Conservation (phyloP, 2,113 vertebrate species). For the Nerophis lumbriciformis region DNA sequence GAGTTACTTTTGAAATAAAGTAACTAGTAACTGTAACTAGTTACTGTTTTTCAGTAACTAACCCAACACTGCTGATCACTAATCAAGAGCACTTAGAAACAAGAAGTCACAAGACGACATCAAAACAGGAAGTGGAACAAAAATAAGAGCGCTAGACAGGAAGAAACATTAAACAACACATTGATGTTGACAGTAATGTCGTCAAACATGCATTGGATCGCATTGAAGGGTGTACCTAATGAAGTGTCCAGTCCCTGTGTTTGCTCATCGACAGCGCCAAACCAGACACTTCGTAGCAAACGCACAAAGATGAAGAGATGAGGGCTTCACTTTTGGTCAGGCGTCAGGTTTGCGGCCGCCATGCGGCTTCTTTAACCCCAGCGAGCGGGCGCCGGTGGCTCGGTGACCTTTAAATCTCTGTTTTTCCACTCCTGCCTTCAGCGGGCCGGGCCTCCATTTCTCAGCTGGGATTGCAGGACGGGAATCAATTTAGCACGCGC, state of each 20-base stretch:
- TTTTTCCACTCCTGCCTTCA: constrained; percentile 39
- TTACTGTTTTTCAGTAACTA: no score
- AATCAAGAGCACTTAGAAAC: no score
- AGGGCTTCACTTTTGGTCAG: constrained; percentile 40
- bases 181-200: no score
- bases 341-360: constrained; percentile 41
- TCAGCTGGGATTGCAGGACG: constrained; percentile 32
- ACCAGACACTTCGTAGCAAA: background rate
- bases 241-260: background rate
- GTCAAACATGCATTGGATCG: no score
- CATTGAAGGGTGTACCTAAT: background rate
- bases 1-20: no score
- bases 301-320: constrained; percentile 34
- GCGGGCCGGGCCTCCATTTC: constrained; percentile 38
- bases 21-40: no score
- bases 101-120: no score
- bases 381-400: constrained; percentile 38
- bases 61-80: no score
- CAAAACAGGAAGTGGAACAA: no score
- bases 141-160: no score
- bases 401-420: constrained; percentile 59
- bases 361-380: constrained; percentile 38
- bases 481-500: constrained; percentile 51
- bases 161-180: no score
- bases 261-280: background rate